Conservation (phyloP, 2,888 invertebrate species). For the Aethes cnicana region DNA sequence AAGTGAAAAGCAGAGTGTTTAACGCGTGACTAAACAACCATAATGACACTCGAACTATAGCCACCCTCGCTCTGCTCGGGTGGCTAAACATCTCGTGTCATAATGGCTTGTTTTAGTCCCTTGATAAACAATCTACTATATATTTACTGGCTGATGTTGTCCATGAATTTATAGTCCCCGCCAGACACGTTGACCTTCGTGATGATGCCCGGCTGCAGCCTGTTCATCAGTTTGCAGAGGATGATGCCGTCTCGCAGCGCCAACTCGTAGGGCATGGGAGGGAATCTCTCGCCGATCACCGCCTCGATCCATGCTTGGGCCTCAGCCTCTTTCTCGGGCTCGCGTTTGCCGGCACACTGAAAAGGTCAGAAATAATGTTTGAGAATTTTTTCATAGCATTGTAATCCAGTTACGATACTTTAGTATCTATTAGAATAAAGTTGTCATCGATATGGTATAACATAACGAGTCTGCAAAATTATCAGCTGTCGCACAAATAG, state of each 20-base stretch:
- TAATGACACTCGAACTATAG: too few relatives aligned
- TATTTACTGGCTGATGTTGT: conserved; percentile 95
- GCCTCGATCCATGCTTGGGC: conserved; percentile 93
- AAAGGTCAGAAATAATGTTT: conserved; percentile 44
- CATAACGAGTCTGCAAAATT: too few relatives aligned
- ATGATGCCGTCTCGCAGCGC: conserved; percentile 92
- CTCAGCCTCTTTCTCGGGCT: conserved; percentile 89
- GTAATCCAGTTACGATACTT: neutral
- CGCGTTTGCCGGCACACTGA: conserved; percentile 91
- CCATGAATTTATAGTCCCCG: conserved; percentile 98
- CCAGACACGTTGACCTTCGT: conserved; percentile 91
- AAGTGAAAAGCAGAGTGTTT: too few relatives aligned
- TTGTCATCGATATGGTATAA: too few relatives aligned
- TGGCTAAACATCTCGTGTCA: too few relatives aligned
- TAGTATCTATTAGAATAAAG: too few relatives aligned
- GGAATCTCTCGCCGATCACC: conserved; percentile 90
- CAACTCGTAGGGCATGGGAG: conserved; percentile 88
- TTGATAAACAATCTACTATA: too few relatives aligned
- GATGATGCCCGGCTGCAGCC: conserved; percentile 91
- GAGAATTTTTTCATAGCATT: neutral
- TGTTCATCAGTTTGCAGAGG: conserved; percentile 94
- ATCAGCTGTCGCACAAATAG: too few relatives aligned
- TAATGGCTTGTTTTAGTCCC: too few relatives aligned
- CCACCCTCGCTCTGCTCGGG: too few relatives aligned
- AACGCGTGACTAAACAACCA: too few relatives aligned